Conservation (phyloP, 2,888 invertebrate species). For the Nemotelus nigrinus region DNA sequence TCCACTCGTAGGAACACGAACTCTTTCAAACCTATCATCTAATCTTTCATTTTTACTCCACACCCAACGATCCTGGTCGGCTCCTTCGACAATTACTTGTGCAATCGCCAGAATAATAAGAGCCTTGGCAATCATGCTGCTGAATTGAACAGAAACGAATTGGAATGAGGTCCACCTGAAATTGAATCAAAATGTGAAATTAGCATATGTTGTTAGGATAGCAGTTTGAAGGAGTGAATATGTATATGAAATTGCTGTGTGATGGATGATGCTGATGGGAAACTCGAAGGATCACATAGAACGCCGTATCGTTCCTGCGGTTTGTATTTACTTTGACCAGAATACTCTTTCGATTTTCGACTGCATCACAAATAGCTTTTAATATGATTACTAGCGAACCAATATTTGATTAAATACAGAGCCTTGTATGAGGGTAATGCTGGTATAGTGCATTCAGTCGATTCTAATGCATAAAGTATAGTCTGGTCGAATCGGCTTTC, state of each 20-base stretch:
- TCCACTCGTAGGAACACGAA: constrained; percentile 10
- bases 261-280: no score
- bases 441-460: not conserved
- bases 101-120: constrained; percentile 26
- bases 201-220: constrained; percentile 4
- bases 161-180: not conserved
- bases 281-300: no score
- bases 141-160: not conserved
- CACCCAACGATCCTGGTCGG: constrained; percentile 58
- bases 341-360: not conserved
- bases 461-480: not conserved
- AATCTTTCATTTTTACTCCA: constrained; percentile 55
- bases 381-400: constrained; percentile 23
- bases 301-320: not conserved
- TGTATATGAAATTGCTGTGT: no score
- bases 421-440: not conserved
- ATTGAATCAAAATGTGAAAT: constrained; percentile 12
- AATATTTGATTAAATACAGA: constrained; percentile 37
- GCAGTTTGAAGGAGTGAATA: no score
- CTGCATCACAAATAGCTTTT: constrained; percentile 24
- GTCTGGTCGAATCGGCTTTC: no score
- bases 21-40: constrained; percentile 30
- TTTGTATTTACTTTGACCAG: not conserved
- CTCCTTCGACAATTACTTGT: constrained; percentile 52
- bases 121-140: constrained; percentile 8